Evolutionary conservation across 2,113 vertebrate genomes (phyloP), one percentile per base, ranked within the genome.

Genomic region (Clarias gariepinus): DNA sequence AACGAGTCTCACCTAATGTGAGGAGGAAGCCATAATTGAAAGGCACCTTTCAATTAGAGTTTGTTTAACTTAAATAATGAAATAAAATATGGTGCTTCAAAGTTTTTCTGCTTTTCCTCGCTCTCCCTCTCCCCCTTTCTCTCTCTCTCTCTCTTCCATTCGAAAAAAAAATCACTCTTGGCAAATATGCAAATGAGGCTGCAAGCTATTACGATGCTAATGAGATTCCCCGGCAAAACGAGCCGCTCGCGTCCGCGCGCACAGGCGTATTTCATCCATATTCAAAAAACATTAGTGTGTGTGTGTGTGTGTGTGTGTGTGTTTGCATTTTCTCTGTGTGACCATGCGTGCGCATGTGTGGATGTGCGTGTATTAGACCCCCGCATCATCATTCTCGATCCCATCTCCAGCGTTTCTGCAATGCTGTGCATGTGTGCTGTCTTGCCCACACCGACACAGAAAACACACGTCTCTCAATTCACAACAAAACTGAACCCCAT

Each of bases 131-230:
- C 66, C 53, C 63, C 64, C 82, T 53, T 41, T 74, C 80, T 52
- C 69, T 79, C 61, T 71, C 33, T 74, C 83, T 74, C 78, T 74
- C 66, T 81, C 78, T 33, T 91, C 91, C 91, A 91, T 91, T 91
- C 87, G 69, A 60, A 84, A 90, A 89, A 92, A 94, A 36, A 36
- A 36, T 94, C 95, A 94, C 94, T 95, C 94, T 92, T 93, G 93
- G 93, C 93, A 92, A 81, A 95, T 95, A 96, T 96, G 95, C 95
- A 96, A 96, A 96, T 95, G 93, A 95, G 93, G 92, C 94, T 94
- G 95, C 94, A 95, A 95, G 95, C 95, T 95, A 95, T 96, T 96
- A 96, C 93, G 87, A 95, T 96, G 95, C 93, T 96, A 96, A 96
- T 96, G 95, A 95, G 94, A 95, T 95, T 95, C 94, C 89, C 93